Conservation (phyloP, 2,113 vertebrate species). For the Pontoporia blainvillei region DNA sequence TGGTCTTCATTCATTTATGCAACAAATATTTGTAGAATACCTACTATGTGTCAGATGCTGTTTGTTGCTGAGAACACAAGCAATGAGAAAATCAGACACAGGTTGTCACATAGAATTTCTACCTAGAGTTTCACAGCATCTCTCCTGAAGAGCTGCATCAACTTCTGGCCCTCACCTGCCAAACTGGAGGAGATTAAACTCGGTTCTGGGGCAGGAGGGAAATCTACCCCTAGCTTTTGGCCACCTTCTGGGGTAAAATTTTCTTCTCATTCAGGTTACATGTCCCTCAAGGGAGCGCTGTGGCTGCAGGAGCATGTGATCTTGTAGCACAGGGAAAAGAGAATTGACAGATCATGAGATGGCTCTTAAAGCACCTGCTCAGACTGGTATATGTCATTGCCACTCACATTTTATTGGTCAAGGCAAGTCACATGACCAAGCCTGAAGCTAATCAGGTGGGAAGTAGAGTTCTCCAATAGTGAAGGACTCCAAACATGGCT, state of each 20-base stretch:
- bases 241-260: neutral
- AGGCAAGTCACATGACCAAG: neutral
- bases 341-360: neutral
- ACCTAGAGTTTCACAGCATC: neutral
- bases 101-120: neutral
- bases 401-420: neutral
- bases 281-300: neutral
- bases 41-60: neutral
- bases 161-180: neutral
- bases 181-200: neutral
- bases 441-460: neutral
- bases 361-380: neutral
- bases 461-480: neutral
- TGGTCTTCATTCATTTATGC: neutral
- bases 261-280: neutral
- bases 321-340: neutral
- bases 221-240: neutral
- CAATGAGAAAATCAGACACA: neutral
- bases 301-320: neutral
- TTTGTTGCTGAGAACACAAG: neutral
- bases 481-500: neutral
- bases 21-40: neutral
- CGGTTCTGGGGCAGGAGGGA: neutral
- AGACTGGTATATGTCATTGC: neutral
- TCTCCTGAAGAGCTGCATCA: neutral